A percentile compares a stretch with the other conserved stretches of the same genome.
These are phyloP conservation scores for Chrysaora quinquecirrha DNA, from an alignment of 30 jellyfish, hydroid and myxozoan genomes.

Conservation along the genomic window DNA sequence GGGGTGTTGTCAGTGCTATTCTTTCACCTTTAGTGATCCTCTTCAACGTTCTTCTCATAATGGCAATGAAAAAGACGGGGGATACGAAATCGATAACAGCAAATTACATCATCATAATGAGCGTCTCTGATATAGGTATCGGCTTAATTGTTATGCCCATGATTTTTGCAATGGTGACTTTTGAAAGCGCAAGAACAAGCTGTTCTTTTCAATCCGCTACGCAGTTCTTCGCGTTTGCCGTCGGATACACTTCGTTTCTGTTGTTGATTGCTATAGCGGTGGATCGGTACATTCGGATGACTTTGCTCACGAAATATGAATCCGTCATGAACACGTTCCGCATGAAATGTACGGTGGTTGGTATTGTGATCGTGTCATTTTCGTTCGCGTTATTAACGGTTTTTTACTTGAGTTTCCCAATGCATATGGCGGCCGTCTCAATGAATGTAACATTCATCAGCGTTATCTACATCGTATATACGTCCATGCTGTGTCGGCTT, in stretches of 20 bases:
- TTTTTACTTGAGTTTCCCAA: slow-evolving; percentile 21
- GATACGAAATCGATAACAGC: slow-evolving; percentile 51
- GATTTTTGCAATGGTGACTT: slow-evolving; percentile 28
- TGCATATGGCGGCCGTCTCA: slow-evolving; percentile 34
- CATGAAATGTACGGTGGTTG: slow-evolving; percentile 6
- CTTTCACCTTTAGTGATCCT: slow-evolving; percentile 36
- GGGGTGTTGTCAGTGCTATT: slow-evolving; percentile 47
- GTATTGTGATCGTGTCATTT: slow-evolving; percentile 21
- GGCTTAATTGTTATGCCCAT: slow-evolving; percentile 49
- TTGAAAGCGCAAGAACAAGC: slow-evolving; percentile 22
- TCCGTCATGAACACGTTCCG: slow-evolving; percentile 52
- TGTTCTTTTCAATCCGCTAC: slow-evolving; percentile 42
- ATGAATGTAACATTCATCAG: slow-evolving; percentile 40
- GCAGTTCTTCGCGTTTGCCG: slow-evolving; percentile 36
- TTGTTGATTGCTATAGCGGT: slow-evolving; percentile 53
- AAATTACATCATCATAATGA: slow-evolving; percentile 40
- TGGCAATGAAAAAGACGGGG: slow-evolving; percentile 45
- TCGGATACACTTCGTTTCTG: slow-evolving; percentile 67
- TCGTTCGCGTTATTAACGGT: slow-evolving; percentile 18
- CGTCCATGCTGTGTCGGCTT: slow-evolving; percentile 37
- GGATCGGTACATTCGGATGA: slow-evolving; percentile 61
- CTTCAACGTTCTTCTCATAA: slow-evolving; percentile 22
- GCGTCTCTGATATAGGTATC: slow-evolving; percentile 69
- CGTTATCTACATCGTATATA: slow-evolving; percentile 40
- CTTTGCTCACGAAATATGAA: slow-evolving; percentile 21